Conservation (phyloP, 2,113 vertebrate species). For the Hystrix brachyura region DNA sequence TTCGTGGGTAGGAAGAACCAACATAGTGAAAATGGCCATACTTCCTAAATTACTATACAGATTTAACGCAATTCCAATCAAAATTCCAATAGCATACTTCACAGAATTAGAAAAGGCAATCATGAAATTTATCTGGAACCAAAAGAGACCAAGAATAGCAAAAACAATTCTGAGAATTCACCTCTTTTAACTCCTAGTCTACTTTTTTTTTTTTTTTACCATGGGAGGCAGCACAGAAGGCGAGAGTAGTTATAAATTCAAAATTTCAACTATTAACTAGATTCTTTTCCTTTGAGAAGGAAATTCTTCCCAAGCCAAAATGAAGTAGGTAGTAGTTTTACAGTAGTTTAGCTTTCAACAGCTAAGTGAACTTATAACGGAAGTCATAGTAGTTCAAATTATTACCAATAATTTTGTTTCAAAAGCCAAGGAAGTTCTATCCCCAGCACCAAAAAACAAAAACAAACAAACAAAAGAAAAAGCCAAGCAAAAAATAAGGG, state of each 20-base stretch:
- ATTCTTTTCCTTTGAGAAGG: background rate
- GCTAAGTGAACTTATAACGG: constrained; percentile 29
- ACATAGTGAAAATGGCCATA: too few species aligned
- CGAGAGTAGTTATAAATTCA: background rate
- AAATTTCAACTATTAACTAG: background rate
- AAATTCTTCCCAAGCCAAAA: constrained; percentile 5
- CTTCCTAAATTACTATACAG: too few species aligned
- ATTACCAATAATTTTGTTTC: constrained; percentile 53
- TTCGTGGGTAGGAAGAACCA: too few species aligned
- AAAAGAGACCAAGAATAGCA: too few species aligned
- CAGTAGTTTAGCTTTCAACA: background rate
- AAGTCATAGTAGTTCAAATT: background rate
- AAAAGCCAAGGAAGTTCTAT: background rate
- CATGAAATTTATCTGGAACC: too few species aligned
- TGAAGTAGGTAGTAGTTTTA: constrained; percentile 1
- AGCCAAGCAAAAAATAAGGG: background rate
- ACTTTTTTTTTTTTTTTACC: background rate
- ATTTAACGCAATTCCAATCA: too few species aligned
- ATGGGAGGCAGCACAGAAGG: background rate
- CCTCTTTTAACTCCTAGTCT: background rate
- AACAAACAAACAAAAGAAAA: background rate
- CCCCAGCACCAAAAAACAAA: too few species aligned
- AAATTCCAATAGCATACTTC: too few species aligned
- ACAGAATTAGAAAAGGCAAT: too few species aligned
- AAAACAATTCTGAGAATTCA: background rate